These are phyloP conservation scores for Leptinotarsa haldemani DNA, from an alignment of 2,888 invertebrate genomes.

Conservation along the genomic window DNA sequence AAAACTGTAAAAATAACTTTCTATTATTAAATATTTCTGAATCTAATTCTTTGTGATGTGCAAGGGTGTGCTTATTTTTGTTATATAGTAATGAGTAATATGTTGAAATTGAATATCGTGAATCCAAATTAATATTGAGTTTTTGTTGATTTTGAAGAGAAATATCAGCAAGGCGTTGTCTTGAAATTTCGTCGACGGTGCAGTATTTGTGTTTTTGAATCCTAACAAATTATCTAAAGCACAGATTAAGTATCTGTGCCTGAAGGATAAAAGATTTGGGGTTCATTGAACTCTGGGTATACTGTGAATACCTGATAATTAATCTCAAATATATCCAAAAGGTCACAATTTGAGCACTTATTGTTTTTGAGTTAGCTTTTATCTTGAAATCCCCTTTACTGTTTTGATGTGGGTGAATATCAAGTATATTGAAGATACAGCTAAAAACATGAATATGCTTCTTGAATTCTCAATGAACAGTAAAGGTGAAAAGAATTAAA, in stretches of 20 bases:
- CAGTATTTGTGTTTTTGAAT: conserved; percentile 1
- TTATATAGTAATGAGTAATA: conserved; percentile 19
- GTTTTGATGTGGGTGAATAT: too few relatives aligned
- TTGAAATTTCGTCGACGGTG: conserved; percentile 24
- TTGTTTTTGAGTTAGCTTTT: not conserved
- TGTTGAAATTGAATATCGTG: not conserved
- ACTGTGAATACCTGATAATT: not conserved
- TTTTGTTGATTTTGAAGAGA: conserved; percentile 30
- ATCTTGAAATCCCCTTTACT: not conserved
- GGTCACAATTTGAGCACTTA: not conserved
- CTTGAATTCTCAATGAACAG: too few relatives aligned
- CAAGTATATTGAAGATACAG: too few relatives aligned
- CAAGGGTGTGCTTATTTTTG: conserved; percentile 16
- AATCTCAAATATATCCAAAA: not conserved
- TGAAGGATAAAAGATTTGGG: conserved; percentile 2
- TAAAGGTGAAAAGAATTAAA: too few relatives aligned
- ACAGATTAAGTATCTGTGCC: too few relatives aligned
- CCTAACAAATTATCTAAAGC: not conserved
- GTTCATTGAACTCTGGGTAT: conserved; percentile 17
- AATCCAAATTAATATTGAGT: conserved; percentile 20
- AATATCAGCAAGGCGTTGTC: conserved; percentile 39
- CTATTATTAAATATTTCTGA: conserved; percentile 40
- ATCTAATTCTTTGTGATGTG: conserved; percentile 28
- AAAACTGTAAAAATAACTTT: conserved; percentile 47
- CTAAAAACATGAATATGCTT: too few relatives aligned